These are phyloP conservation scores for Grammatotria lemairii DNA, from an alignment of 2,113 vertebrate species.

Conservation along the genomic window DNA sequence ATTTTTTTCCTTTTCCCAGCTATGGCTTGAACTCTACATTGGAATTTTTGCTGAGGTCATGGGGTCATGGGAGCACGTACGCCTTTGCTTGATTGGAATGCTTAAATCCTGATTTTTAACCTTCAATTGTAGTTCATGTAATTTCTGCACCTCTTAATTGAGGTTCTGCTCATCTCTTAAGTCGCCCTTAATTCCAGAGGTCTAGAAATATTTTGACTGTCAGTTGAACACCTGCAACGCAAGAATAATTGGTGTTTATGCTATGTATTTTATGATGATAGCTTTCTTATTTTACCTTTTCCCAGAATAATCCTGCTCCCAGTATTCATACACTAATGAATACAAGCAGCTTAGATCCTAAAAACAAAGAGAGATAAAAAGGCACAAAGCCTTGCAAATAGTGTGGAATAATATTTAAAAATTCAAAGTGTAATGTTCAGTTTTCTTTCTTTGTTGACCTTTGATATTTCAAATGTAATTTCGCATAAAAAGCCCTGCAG, in stretches of 20 bases:
- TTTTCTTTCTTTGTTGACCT: conserved; percentile 6
- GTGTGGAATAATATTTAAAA: neutral
- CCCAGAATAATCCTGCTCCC: neutral
- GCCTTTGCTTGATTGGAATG: conserved; percentile 15
- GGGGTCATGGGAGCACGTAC: neutral
- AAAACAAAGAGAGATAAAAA: neutral
- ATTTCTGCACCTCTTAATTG: neutral
- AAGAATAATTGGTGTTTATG: neutral
- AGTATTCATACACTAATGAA: neutral
- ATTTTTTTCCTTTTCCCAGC: neutral
- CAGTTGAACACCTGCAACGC: neutral
- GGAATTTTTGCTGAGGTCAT: conserved; percentile 4
- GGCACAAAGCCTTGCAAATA: neutral
- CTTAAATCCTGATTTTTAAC: conserved; percentile 30
- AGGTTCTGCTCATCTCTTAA: neutral
- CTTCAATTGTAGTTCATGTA: neutral
- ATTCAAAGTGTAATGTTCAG: neutral
- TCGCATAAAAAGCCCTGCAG: neutral
- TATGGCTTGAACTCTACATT: conserved; percentile 16
- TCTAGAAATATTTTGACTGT: neutral
- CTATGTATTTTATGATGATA: neutral
- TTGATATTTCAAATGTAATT: neutral
- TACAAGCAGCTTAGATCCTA: neutral
- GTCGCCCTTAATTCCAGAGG: neutral
- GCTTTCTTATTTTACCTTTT: neutral